These are phyloP conservation scores for Myodes glareolus DNA, from an alignment of 2,113 vertebrate species.

Conservation along the genomic window DNA sequence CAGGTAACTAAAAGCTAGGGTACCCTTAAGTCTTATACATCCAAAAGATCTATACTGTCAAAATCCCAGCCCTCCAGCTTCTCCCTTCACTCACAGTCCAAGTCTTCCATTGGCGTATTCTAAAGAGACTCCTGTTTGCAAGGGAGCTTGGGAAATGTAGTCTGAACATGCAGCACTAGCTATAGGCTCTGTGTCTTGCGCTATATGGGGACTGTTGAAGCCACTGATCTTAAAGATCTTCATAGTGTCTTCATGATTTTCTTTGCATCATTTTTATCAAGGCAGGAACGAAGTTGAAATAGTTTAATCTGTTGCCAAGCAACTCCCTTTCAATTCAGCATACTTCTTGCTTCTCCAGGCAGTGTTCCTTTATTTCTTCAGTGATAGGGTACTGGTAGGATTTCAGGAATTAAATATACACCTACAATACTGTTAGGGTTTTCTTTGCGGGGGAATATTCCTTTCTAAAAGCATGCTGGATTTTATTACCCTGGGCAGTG, in stretches of 20 bases:
- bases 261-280: slow-evolving; percentile 52
- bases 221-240: neutral
- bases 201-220: neutral
- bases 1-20: neutral
- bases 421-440: slow-evolving; percentile 14
- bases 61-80: neutral
- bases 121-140: too few species aligned
- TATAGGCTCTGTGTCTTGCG: neutral
- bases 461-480: slow-evolving; percentile 17
- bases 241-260: slow-evolving; percentile 1
- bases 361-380: slow-evolving; percentile 72
- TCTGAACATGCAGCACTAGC: neutral
- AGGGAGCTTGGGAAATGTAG: neutral
- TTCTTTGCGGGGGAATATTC: neutral
- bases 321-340: slow-evolving; percentile 67
- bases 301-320: slow-evolving; percentile 77
- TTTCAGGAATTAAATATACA: slow-evolving; percentile 55
- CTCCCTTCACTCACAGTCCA: neutral
- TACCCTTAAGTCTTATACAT: fast-evolving
- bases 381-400: slow-evolving; percentile 54
- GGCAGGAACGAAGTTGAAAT: slow-evolving; percentile 70
- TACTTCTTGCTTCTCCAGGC: slow-evolving; percentile 60
- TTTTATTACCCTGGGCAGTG: slow-evolving; percentile 13
- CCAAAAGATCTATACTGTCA: neutral
- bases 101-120: neutral